These are phyloP conservation scores for Macrophya annulata DNA, from an alignment of 2,888 invertebrate genomes.

Conservation along the genomic window DNA sequence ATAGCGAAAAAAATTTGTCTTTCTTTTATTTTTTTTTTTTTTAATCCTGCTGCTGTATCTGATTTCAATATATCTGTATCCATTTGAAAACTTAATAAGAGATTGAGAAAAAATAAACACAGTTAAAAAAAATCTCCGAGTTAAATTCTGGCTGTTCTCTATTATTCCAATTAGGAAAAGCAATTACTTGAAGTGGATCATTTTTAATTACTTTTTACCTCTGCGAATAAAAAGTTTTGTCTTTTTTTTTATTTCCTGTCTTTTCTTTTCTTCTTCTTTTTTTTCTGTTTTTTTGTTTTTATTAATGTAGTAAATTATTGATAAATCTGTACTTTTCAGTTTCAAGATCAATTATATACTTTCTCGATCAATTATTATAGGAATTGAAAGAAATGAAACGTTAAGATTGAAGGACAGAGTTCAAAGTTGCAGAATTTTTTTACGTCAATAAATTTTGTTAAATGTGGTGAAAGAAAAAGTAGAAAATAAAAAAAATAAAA, in stretches of 20 bases:
- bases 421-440: neutral
- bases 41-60: too few species aligned
- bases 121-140: neutral
- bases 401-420: neutral
- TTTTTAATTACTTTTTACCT: conserved; percentile 25
- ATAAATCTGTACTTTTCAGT: neutral
- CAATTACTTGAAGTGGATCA: neutral
- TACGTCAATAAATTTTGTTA: neutral
- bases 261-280: neutral
- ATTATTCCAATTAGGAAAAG: conserved; percentile 25
- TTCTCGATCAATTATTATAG: neutral
- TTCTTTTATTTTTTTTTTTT: too few species aligned
- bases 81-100: neutral
- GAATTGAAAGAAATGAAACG: neutral
- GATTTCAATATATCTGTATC: neutral
- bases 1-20: neutral
- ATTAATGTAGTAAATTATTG: neutral
- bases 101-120: neutral
- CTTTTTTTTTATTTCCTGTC: neutral
- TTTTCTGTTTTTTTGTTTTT: neutral
- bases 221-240: neutral
- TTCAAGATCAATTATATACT: neutral
- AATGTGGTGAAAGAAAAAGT: neutral
- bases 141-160: neutral
- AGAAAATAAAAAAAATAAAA: neutral